Evolutionary conservation across 1,140 invertebrate species (phyloP).

Genomic region (Drosophila biarmipes): DNA sequence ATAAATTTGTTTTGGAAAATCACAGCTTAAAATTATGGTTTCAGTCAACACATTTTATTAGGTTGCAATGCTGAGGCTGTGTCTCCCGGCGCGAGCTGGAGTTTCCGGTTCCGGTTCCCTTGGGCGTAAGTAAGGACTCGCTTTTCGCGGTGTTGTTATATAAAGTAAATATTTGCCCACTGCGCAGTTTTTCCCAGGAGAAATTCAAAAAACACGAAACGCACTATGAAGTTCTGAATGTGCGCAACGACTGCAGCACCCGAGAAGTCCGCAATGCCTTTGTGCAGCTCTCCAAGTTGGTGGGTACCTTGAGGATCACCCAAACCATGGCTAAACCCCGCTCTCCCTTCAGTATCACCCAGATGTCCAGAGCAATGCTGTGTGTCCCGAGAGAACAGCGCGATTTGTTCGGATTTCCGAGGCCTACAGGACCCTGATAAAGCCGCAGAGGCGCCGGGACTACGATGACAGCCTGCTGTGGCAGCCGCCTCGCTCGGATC

Average conservation of each 20-base stretch:
- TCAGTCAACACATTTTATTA: not conserved
- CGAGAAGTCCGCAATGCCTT: constrained; percentile 87
- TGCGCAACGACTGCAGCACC: constrained; percentile 85
- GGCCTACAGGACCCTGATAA: constrained; percentile 87
- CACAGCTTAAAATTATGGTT: constrained; percentile 13
- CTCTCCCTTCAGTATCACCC: constrained; percentile 85
- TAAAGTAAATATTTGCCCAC: constrained; percentile 45
- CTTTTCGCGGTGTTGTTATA: constrained; percentile 39
- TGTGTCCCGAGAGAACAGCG: constrained; percentile 84
- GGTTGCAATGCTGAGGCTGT: constrained; percentile 42
- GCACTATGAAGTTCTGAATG: constrained; percentile 86
- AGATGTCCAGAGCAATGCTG: constrained; percentile 86
- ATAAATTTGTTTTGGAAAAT: constrained; percentile 10
- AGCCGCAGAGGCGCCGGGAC: constrained; percentile 85
- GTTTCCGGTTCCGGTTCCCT: not conserved
- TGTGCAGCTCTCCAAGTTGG: constrained; percentile 86
- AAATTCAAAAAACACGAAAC: constrained; percentile 60
- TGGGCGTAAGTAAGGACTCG: constrained; percentile 56
- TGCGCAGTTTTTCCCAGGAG: constrained; percentile 45
- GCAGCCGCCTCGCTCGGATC: constrained; percentile 26
- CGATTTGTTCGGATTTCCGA: constrained; percentile 87
- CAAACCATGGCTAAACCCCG: not conserved
- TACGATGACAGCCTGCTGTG: constrained; percentile 86
- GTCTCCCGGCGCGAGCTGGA: constrained; percentile 3
- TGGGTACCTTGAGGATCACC: constrained; percentile 34